A percentile compares a stretch with the other conserved stretches of the same genome.
phyloP scores from a whole-genome alignment of 2,113 vertebrate genomes.

The Centropus bengalensis region DNA sequence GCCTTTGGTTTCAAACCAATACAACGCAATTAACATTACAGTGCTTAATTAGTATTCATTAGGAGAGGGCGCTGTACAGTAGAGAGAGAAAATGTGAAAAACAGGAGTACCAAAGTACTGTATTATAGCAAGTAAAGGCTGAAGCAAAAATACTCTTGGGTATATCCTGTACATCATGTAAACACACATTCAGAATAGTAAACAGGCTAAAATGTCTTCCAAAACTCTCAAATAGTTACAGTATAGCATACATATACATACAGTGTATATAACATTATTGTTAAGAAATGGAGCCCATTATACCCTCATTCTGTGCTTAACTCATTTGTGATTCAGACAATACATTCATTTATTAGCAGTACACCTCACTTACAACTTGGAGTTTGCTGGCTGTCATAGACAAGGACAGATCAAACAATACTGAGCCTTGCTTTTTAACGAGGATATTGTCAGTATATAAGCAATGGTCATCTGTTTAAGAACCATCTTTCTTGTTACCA shows the following conservation, averaged over 20 bases:
- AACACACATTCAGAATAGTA: slow-evolving; percentile 71
- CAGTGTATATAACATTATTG: not conserved
- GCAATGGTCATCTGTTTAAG: not conserved
- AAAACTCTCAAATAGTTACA: slow-evolving; percentile 25
- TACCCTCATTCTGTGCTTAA: slow-evolving; percentile 75
- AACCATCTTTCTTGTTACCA: slow-evolving; percentile 9
- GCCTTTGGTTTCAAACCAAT: slow-evolving; percentile 77
- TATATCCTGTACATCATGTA: slow-evolving; percentile 76
- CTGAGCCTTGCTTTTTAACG: slow-evolving; percentile 43
- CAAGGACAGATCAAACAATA: not conserved
- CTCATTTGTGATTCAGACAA: slow-evolving; percentile 46
- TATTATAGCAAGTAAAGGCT: slow-evolving; percentile 62
- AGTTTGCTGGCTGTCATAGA: slow-evolving; percentile 43
- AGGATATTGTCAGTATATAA: not conserved
- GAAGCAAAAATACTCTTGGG: slow-evolving; percentile 80
- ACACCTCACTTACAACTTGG: not conserved
- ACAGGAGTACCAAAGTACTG: slow-evolving; percentile 56
- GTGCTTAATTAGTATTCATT: slow-evolving; percentile 12
- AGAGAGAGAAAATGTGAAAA: slow-evolving; percentile 22
- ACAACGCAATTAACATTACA: slow-evolving; percentile 40
- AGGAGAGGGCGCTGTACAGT: slow-evolving; percentile 34
- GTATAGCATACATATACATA: not conserved
- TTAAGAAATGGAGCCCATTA: slow-evolving; percentile 62
- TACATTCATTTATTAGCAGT: slow-evolving; percentile 78
- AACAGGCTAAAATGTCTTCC: slow-evolving; percentile 66